Conservation (phyloP, 2,797 vertebrate genomes). For the Apodemus agrarius region DNA sequence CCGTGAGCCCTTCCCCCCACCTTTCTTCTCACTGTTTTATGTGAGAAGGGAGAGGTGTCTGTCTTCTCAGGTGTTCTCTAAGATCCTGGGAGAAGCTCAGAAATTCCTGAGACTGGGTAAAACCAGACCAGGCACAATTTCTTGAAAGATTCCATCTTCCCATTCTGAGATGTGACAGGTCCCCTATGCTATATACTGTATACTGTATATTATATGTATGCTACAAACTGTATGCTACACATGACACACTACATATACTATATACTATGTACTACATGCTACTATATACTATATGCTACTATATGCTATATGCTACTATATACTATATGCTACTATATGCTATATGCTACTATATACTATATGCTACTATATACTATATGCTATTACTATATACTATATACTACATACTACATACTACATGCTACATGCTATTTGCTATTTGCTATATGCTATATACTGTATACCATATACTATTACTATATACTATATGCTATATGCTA, state of each 20-base stretch:
- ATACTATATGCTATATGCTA: background rate
- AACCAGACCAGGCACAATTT: background rate
- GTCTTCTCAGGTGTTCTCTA: background rate
- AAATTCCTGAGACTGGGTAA: background rate
- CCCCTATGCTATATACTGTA: background rate
- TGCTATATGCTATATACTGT: background rate
- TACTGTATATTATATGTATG: background rate
- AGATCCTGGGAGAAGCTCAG: background rate
- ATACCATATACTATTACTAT: no score
- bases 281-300: no score
- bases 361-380: background rate
- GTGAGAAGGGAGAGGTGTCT: background rate
- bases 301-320: background rate
- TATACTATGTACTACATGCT: background rate
- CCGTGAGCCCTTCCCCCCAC: accelerated
- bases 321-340: background rate
- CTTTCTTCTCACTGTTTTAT: background rate
- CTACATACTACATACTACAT: background rate
- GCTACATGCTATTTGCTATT: background rate
- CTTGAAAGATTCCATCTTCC: background rate
- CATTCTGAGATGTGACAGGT: background rate
- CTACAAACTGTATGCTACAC: background rate
- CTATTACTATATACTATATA: background rate
- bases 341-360: background rate
- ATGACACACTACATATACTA: background rate